Percentiles rank a stretch among this genome's conserved stretches.
Conservation (phyloP, 2,888 invertebrate genomes). For the Sicus ferrugineus region DNA sequence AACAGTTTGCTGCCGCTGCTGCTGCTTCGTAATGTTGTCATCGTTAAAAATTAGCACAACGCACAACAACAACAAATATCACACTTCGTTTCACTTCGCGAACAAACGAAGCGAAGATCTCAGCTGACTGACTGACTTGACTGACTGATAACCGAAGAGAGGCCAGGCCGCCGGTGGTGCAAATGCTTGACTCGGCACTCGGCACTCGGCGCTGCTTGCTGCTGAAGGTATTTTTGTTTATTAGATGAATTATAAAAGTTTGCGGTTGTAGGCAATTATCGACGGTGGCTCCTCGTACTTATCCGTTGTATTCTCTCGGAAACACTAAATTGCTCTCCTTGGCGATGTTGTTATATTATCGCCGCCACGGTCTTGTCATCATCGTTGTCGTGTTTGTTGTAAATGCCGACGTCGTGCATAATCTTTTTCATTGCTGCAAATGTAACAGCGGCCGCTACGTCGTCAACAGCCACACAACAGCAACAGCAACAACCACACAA, state of each 20-base stretch:
- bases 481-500: conserved; percentile 7
- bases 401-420: conserved; percentile 12
- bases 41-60: not conserved
- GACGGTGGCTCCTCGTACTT: conserved; percentile 24
- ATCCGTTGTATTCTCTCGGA: conserved; percentile 33
- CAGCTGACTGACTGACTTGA: conserved; percentile 39
- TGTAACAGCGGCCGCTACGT: conserved; percentile 3
- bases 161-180: not conserved
- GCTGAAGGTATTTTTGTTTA: not conserved
- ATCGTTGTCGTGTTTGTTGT: conserved; percentile 15
- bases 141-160: not conserved
- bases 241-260: conserved; percentile 2
- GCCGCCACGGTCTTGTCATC: not conserved
- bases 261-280: conserved; percentile 28
- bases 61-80: not conserved
- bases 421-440: conserved; percentile 21
- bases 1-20: not conserved
- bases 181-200: not conserved
- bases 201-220: not conserved
- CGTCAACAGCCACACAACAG: conserved; percentile 14
- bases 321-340: conserved; percentile 36
- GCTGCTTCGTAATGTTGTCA: not conserved
- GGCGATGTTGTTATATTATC: conserved; percentile 34
- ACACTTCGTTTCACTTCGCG: conserved; percentile 6
- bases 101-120: conserved; percentile 31